Base-by-base conservation (phyloP, 1,140 invertebrate genomes). In the Drosophila oshimai region DNA sequence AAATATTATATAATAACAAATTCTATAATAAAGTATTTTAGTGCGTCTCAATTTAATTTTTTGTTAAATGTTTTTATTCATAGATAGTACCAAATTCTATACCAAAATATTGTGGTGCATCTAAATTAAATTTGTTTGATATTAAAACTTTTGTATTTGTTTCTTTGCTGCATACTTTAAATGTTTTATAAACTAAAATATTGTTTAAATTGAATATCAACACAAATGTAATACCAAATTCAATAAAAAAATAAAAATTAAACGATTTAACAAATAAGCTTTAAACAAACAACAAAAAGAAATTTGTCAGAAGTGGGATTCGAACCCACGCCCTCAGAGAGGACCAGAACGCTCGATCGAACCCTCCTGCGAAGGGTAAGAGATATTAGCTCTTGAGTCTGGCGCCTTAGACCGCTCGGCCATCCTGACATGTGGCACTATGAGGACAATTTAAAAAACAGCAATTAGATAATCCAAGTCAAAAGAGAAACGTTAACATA, bases 251-350 rank as follows among this genome's bases (percentile, higher is more conserved):
- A 18, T 31, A 12, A 22, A 50, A n/a, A 29, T 7, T 31, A 12
- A 4, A n/a, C n/a, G n/a, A n/a, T 1, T 10, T 1, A 7, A 13
- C 28, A 17, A 6, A 3, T 7, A 9, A n/a, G n/a, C n/a, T n/a
- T n/a, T 6, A 46, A 28, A n/a, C 17, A 3, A 13, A 2, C 0
- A n/a, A n/a, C n/a, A n/a, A n/a, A 72, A 55, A 77, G 93, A 93
- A 93, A 91, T 89, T 91, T 95, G 95, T 95, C 95, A 95, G 94
- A 94, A 95, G 95, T 95, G 95, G 95, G 95, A 95, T 95, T 95
- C 94, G 95, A 95, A 95, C 95, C 95, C 95, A 95, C 95, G 95
- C 94, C 94, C 94, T 94, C 94, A 95, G 92, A 94, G 95, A 94
- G 94, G 94, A 95, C 94, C 94, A 95, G 94, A 95, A 95, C 89